These are phyloP conservation scores for Cordilura impudica DNA, from an alignment of 2,888 invertebrate genomes.

Conservation along the genomic window DNA sequence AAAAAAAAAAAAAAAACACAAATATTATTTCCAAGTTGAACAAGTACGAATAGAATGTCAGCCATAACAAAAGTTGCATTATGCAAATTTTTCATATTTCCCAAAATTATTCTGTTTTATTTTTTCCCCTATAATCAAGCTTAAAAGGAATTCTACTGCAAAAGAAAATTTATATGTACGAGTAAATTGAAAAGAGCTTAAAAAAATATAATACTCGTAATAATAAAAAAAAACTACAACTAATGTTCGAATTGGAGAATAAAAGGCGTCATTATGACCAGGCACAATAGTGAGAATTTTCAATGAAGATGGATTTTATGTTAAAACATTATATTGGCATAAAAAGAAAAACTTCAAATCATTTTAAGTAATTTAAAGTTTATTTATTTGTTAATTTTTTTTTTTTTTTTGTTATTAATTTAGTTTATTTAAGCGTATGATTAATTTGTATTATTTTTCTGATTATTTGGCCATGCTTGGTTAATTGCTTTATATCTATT, in stretches of 20 bases:
- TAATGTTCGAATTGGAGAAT: neutral
- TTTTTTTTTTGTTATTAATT: too few species aligned
- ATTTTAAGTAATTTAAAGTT: neutral
- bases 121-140: neutral
- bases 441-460: too few species aligned
- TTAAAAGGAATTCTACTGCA: neutral
- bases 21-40: slow-evolving; percentile 5
- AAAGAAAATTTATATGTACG: neutral
- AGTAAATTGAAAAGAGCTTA: neutral
- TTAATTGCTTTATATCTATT: neutral
- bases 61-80: slow-evolving; percentile 36
- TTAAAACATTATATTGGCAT: neutral
- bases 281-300: slow-evolving; percentile 25
- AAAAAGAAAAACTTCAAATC: neutral
- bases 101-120: neutral
- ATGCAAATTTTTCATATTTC: slow-evolving; percentile 45
- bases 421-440: neutral
- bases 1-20: neutral
- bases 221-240: neutral
- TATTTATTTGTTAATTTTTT: too few species aligned
- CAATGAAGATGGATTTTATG: neutral
- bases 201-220: neutral
- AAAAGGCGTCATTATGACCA: slow-evolving; percentile 37
- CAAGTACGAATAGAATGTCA: slow-evolving; percentile 7
- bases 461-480: neutral